Evolutionary conservation across 2,888 invertebrate genomes (phyloP).

Genomic region (Maniola hyperantus): DNA sequence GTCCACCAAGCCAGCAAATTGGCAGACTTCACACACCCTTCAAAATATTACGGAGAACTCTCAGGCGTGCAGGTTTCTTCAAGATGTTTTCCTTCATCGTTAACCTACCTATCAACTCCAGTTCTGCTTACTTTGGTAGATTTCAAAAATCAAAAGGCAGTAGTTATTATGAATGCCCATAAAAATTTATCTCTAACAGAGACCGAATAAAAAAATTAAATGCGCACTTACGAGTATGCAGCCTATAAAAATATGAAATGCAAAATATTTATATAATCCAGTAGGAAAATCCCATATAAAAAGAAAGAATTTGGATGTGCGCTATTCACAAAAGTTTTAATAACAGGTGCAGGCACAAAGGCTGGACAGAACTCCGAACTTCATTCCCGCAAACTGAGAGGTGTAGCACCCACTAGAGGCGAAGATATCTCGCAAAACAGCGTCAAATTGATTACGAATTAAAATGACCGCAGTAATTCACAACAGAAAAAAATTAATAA

Average conservation of each 20-base stretch:
- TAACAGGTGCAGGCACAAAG: constrained; percentile 64
- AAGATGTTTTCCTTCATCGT: too few species aligned
- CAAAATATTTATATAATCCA: constrained; percentile 21
- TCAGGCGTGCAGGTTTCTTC: too few species aligned
- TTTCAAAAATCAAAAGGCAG: not conserved
- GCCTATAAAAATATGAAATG: constrained; percentile 10
- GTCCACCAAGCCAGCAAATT: too few species aligned
- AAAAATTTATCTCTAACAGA: not conserved
- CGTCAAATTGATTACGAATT: not conserved
- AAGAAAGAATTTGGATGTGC: constrained; percentile 30
- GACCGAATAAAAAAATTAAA: constrained; percentile 22
- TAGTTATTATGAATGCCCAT: not conserved
- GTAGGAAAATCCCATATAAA: constrained; percentile 26
- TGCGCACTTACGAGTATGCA: constrained; percentile 20
- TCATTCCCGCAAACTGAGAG: constrained; percentile 46
- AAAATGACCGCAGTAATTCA: too few species aligned
- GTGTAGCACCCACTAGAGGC: not conserved
- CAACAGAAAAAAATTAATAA: too few species aligned
- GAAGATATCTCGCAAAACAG: not conserved
- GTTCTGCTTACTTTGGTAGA: not conserved
- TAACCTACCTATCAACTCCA: not conserved
- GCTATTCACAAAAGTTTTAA: constrained; percentile 59
- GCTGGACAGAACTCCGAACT: constrained; percentile 50
- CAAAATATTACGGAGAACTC: too few species aligned
- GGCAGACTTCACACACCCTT: too few species aligned